Evolutionary conservation across 2,113 vertebrate species (phyloP), one percentile per base, ranked within the genome.

Genomic region (Chionis minor): DNA sequence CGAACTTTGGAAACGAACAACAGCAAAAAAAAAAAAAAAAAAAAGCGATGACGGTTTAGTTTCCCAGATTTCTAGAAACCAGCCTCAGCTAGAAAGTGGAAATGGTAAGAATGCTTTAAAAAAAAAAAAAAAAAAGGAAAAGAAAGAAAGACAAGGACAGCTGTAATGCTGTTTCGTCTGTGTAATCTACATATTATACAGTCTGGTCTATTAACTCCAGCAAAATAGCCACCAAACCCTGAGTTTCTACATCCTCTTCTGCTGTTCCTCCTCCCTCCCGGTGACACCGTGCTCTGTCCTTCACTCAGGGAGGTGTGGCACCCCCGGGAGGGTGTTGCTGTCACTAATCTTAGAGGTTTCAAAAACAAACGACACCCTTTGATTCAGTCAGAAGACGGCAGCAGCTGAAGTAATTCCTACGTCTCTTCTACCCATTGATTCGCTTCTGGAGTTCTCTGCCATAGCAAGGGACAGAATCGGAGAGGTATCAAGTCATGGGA

Each of bases 281-380:
- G 1, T 12, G 6, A 9, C 24, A 21, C 28, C 0, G 5, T 6
- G 62, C 9, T 17, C 44, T 12, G 22, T 8, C 11, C 58, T 56
- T 32, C 2, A 1, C 27, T 27, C 14, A 4, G 35, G 33, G 6
- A 49, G 78, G 52, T 17, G 55, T 27, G 88, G 42, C 55, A 9
- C n/a, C 52, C 61, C 66, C 2, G 6, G 27, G 38, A 21, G 88
- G 38, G 38, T 65, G 67, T 10, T 77, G 74, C 71, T 90, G 40
- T 65, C 70, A 3, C 85, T 28, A 45, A 6, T 28, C 69, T 52
- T 7, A 19, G 49, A 49, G 22, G 4, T 66, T 69, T 59, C 16
- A 17, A 38, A 85, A 81, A 17, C 28, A 65, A 33, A 33, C 5
- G 1, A 44, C 56, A 15, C 12, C 40, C 45, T 83, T 52, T 18